Percentiles rank a stretch among this genome's conserved stretches.
Evolutionary conservation across 2,888 invertebrate genomes (phyloP).

Genomic region (Plagiodera versicolora): DNA sequence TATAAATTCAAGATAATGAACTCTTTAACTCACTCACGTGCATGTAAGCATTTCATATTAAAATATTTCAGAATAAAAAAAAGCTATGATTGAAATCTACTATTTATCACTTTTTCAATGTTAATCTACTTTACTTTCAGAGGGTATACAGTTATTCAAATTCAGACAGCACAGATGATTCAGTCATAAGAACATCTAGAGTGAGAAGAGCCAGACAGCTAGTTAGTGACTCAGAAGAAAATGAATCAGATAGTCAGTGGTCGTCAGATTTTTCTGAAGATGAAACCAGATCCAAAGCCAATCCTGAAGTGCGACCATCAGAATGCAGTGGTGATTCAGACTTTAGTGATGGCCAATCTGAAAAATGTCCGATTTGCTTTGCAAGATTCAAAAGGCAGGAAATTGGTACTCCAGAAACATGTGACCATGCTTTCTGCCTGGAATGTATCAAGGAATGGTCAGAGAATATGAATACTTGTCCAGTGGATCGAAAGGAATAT

Average conservation of each 20-base stretch:
- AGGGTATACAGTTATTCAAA: slow-evolving; percentile 59
- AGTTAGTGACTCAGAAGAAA: slow-evolving; percentile 37
- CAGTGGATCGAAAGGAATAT: slow-evolving; percentile 80
- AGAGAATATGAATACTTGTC: slow-evolving; percentile 94
- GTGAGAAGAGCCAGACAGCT: slow-evolving; percentile 33
- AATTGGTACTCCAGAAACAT: slow-evolving; percentile 82
- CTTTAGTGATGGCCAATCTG: slow-evolving; percentile 60
- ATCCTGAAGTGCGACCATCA: neutral
- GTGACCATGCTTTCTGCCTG: slow-evolving; percentile 88
- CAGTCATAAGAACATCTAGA: slow-evolving; percentile 32
- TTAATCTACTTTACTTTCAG: slow-evolving; percentile 53
- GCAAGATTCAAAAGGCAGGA: slow-evolving; percentile 69
- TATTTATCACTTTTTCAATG: no score
- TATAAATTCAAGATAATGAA: no score
- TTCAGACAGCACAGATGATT: slow-evolving; percentile 36
- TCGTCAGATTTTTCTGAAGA: slow-evolving; percentile 38
- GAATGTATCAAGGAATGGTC: slow-evolving; percentile 93
- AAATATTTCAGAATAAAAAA: no score
- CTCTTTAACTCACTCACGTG: no score
- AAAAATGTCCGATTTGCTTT: slow-evolving; percentile 90
- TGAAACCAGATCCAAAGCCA: slow-evolving; percentile 17
- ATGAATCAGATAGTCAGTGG: slow-evolving; percentile 38
- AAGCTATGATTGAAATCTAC: no score
- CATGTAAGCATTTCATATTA: no score
- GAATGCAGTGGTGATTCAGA: slow-evolving; percentile 40